Evolutionary conservation across 2,797 vertebrate species (phyloP).

Genomic region (Anabas testudineus): DNA sequence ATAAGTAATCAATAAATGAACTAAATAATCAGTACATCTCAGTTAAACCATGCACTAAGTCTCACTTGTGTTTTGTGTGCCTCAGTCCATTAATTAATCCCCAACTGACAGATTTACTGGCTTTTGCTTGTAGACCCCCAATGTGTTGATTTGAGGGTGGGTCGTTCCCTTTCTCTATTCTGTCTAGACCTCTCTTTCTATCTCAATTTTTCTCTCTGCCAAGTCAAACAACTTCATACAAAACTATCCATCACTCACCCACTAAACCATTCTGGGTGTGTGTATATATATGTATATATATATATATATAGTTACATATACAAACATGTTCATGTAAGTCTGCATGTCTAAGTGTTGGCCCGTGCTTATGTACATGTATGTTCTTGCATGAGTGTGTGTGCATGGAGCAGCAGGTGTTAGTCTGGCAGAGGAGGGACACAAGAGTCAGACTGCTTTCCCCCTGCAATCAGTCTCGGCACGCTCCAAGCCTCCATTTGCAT

Average conservation of each 20-base stretch:
- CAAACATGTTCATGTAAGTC: conserved; percentile 40
- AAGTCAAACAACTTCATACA: conserved; percentile 72
- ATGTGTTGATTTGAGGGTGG: conserved; percentile 49
- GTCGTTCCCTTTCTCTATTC: conserved; percentile 42
- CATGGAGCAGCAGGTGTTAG: conserved; percentile 84
- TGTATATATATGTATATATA: too few species aligned
- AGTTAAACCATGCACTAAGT: background rate
- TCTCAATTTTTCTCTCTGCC: conserved; percentile 43
- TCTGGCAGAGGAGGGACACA: conserved; percentile 78
- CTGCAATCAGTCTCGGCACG: conserved; percentile 84
- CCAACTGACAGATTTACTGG: conserved; percentile 67
- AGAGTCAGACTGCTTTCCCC: conserved; percentile 75
- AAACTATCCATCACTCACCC: conserved; percentile 67
- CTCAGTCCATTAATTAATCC: conserved; percentile 27
- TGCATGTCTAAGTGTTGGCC: conserved; percentile 16
- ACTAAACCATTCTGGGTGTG: conserved; percentile 44
- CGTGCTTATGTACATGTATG: conserved; percentile 19
- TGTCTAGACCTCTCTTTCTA: conserved; percentile 27
- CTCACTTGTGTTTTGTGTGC: conserved; percentile 17
- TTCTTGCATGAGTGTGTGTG: conserved; percentile 3
- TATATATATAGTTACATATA: conserved; percentile 53
- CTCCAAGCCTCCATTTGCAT: conserved; percentile 82
- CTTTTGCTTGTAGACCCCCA: conserved; percentile 52
- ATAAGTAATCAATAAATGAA: conserved; percentile 11
- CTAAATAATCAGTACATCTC: background rate